phyloP scores from a whole-genome alignment of 2,113 vertebrate genomes.

The Muscicapa adusta region DNA sequence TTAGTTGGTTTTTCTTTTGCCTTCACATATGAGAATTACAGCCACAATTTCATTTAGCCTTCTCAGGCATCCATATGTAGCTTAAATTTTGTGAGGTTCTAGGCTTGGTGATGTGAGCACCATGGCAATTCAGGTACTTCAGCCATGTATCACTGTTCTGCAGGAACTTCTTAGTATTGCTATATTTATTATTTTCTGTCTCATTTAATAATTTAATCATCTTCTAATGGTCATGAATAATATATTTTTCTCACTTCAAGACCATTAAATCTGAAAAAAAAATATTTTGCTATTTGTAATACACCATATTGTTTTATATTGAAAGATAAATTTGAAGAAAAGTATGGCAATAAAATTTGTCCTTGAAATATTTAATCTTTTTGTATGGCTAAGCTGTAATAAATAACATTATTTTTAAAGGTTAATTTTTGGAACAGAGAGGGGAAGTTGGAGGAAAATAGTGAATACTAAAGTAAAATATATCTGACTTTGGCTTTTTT shows the following conservation, averaged over 20 bases:
- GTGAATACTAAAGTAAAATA: neutral
- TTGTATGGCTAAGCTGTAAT: neutral
- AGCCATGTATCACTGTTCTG: neutral
- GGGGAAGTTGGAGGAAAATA: neutral
- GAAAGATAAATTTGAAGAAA: neutral
- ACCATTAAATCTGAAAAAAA: neutral
- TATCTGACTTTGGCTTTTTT: neutral
- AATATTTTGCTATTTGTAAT: neutral
- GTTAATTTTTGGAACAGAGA: neutral
- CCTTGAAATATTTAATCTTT: neutral
- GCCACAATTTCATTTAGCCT: neutral
- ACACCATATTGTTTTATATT: neutral
- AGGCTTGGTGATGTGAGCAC: neutral
- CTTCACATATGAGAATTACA: neutral
- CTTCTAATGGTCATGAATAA: neutral
- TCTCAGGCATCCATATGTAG: neutral
- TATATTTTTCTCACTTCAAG: neutral
- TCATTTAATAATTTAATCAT: neutral
- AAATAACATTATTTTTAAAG: neutral
- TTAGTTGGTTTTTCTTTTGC: neutral
- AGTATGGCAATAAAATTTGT: neutral
- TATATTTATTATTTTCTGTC: neutral
- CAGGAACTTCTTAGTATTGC: neutral
- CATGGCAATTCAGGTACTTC: neutral
- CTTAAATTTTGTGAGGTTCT: neutral